These are phyloP conservation scores for Yponomeuta evonymella DNA, from an alignment of 2,888 invertebrate species.

Conservation along the genomic window DNA sequence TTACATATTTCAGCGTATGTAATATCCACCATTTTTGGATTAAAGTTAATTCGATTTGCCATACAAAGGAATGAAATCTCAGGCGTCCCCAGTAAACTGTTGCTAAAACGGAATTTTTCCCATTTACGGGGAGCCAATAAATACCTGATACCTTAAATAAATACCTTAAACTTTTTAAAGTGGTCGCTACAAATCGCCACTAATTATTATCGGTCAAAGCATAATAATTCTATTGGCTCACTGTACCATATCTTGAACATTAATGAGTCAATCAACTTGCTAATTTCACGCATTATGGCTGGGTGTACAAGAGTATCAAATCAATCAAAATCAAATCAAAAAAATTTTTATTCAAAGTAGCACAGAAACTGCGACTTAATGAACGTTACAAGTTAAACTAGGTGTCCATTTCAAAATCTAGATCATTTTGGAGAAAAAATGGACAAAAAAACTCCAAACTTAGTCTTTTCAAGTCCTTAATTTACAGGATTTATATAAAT, in stretches of 20 bases:
- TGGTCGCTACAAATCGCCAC: slow-evolving; percentile 6
- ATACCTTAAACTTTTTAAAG: background rate
- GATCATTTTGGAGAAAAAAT: too few relatives aligned
- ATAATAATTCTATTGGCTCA: background rate
- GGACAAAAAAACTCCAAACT: too few relatives aligned
- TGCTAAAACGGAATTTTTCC: slow-evolving; percentile 4
- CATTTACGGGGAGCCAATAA: slow-evolving; percentile 9
- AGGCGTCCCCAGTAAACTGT: background rate
- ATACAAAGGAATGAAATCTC: slow-evolving; percentile 10
- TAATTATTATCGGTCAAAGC: slow-evolving; percentile 2
- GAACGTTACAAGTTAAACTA: too few relatives aligned
- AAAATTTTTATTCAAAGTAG: too few relatives aligned
- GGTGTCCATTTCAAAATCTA: too few relatives aligned
- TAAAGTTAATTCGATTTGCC: slow-evolving; percentile 16
- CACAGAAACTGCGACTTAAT: too few relatives aligned
- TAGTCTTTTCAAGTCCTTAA: too few relatives aligned
- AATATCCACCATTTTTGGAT: background rate
- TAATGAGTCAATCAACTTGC: background rate
- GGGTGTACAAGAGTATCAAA: too few relatives aligned
- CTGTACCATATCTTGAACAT: background rate
- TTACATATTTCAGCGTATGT: background rate
- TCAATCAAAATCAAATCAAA: too few relatives aligned
- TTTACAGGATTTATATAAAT: too few relatives aligned
- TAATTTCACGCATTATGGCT: too few relatives aligned
- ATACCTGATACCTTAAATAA: background rate